phyloP scores from a whole-genome alignment of 2,113 vertebrate genomes.

The Rattus norvegicus region DNA sequence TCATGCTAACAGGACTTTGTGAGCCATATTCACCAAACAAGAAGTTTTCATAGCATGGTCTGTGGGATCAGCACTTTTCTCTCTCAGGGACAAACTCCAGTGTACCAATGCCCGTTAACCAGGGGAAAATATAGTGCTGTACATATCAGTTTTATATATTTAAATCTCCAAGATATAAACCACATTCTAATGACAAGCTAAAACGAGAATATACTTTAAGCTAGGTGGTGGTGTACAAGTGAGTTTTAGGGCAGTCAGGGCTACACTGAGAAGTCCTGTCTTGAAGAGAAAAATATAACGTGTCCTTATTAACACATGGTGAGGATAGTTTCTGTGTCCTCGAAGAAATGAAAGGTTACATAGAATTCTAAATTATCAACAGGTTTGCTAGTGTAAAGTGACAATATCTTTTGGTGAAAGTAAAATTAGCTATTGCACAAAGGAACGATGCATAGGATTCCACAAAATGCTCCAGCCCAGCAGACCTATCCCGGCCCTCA shows the following conservation, averaged over 20 bases:
- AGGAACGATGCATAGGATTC: conserved; percentile 46
- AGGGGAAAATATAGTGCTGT: not conserved
- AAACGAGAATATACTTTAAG: conserved; percentile 30
- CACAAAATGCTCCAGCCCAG: conserved; percentile 57
- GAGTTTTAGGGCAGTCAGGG: not conserved
- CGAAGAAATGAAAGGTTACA: conserved; percentile 73
- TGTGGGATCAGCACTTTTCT: conserved; percentile 76
- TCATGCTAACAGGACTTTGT: conserved; percentile 73
- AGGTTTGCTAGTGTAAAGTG: conserved; percentile 76
- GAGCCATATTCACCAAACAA: conserved; percentile 38
- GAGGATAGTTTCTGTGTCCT: conserved; percentile 68
- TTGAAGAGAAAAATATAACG: not conserved
- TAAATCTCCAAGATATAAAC: not conserved
- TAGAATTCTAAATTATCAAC: conserved; percentile 61
- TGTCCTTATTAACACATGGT: conserved; percentile 66
- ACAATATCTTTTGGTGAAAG: conserved; percentile 76
- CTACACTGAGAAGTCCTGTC: not conserved
- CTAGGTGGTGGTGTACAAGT: not conserved
- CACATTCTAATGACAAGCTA: not conserved
- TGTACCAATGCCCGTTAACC: conserved; percentile 11
- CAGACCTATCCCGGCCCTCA: not conserved
- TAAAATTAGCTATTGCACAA: conserved; percentile 75
- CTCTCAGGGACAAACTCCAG: conserved; percentile 69
- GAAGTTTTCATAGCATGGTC: conserved; percentile 73
- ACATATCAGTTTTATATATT: not conserved